Conservation (phyloP, 1,140 invertebrate species). For the Eufriesea mexicana region DNA sequence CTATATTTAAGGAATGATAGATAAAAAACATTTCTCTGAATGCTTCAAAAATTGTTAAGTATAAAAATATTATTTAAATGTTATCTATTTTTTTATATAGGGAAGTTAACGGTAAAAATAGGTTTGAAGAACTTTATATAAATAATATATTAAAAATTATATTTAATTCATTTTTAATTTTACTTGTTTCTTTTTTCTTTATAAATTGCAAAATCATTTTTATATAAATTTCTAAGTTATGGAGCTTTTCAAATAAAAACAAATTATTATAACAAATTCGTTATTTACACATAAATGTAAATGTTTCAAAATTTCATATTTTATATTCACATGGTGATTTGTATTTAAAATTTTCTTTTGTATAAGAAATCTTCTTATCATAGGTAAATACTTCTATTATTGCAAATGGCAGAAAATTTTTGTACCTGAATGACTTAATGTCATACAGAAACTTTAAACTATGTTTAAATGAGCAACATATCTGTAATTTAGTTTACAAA, state of each 20-base stretch:
- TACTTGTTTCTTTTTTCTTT: not conserved
- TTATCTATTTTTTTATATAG: no score
- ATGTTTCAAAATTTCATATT: not conserved
- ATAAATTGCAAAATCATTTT: not conserved
- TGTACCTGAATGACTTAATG: not conserved
- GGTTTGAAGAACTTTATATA: no score
- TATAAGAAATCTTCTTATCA: not conserved
- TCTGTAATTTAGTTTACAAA: no score
- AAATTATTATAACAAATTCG: not conserved
- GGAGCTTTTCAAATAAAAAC: not conserved
- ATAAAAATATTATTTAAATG: no score
- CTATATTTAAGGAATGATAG: no score
- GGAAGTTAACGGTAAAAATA: no score
- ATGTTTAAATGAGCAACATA: no score
- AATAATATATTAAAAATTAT: no score
- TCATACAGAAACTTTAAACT: not conserved
- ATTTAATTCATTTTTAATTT: not conserved
- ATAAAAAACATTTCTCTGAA: no score
- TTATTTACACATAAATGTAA: not conserved
- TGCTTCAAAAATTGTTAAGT: no score
- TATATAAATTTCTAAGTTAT: not conserved
- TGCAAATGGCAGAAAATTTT: not conserved
- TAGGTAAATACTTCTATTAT: not conserved
- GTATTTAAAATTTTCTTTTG: not conserved
- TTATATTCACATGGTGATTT: not conserved